These are phyloP conservation scores for Dynastes tityus DNA, from an alignment of 2,888 invertebrate species.

Conservation along the genomic window DNA sequence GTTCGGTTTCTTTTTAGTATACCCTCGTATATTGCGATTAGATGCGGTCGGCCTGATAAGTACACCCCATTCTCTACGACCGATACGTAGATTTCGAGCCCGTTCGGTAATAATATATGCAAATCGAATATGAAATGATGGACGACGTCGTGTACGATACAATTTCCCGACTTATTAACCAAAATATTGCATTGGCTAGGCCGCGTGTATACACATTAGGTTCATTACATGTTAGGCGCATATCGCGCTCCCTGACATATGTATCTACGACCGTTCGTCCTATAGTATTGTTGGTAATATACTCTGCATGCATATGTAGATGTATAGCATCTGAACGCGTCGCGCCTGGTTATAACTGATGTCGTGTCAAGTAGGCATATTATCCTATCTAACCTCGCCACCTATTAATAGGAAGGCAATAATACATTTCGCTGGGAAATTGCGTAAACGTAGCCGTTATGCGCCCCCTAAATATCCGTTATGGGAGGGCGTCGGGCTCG, in stretches of 20 bases:
- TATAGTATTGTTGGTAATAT: neutral
- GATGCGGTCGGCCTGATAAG: no score
- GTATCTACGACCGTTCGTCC: neutral
- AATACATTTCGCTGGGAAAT: slow-evolving; percentile 39
- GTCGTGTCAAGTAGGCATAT: slow-evolving; percentile 44
- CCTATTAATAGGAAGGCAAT: slow-evolving; percentile 40
- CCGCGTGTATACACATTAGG: neutral
- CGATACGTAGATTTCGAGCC: no score
- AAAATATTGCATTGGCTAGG: slow-evolving; percentile 16
- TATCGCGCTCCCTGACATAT: neutral
- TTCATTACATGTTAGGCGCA: no score
- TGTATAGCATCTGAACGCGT: no score
- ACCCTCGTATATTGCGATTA: no score
- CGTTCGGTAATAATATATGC: slow-evolving; percentile 3
- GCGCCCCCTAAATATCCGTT: slow-evolving; percentile 42
- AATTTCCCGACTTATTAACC: slow-evolving; percentile 44
- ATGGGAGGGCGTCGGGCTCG: slow-evolving; percentile 7
- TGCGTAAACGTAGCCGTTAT: slow-evolving; percentile 42
- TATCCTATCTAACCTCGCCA: slow-evolving; percentile 40
- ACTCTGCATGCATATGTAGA: neutral
- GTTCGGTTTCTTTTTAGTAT: no score
- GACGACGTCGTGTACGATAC: slow-evolving; percentile 2
- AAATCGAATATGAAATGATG: slow-evolving; percentile 31
- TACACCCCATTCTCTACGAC: no score
- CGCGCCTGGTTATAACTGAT: slow-evolving; percentile 24